Evolutionary conservation across 2,113 vertebrate genomes (phyloP).

Genomic region (Arizona elegans): DNA sequence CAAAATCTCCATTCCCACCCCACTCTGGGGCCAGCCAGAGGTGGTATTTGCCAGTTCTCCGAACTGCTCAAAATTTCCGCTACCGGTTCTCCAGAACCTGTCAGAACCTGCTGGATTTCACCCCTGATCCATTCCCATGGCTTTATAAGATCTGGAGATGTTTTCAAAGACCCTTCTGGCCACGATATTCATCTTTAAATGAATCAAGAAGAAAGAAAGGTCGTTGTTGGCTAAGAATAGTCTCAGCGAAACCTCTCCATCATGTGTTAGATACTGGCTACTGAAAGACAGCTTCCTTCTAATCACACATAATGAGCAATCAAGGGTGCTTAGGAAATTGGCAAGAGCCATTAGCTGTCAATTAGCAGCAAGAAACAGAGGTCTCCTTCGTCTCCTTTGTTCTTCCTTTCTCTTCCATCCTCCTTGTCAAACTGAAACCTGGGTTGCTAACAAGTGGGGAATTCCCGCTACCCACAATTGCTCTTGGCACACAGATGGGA

Average conservation of each 20-base stretch:
- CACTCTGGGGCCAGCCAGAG: too few species aligned
- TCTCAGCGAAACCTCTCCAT: background rate
- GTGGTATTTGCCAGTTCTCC: too few species aligned
- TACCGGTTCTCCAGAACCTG: too few species aligned
- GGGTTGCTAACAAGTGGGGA: background rate
- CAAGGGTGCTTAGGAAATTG: background rate
- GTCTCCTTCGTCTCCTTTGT: background rate
- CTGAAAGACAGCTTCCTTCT: background rate
- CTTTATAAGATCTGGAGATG: background rate
- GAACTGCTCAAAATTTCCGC: too few species aligned
- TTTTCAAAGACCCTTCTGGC: background rate
- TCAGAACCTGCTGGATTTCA: too few species aligned
- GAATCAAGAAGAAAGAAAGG: background rate
- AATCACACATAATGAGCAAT: background rate
- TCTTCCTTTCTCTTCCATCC: background rate
- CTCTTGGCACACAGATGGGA: background rate
- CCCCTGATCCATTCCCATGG: background rate
- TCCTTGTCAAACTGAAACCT: background rate
- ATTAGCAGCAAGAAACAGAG: background rate
- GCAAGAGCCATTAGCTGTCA: background rate
- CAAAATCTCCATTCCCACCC: too few species aligned
- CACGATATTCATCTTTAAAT: background rate
- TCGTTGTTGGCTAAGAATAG: background rate
- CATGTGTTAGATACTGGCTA: background rate
- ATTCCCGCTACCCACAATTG: background rate